These are phyloP conservation scores for Pachypeltis micranthus DNA, from an alignment of 1,140 invertebrate species.

Conservation along the genomic window DNA sequence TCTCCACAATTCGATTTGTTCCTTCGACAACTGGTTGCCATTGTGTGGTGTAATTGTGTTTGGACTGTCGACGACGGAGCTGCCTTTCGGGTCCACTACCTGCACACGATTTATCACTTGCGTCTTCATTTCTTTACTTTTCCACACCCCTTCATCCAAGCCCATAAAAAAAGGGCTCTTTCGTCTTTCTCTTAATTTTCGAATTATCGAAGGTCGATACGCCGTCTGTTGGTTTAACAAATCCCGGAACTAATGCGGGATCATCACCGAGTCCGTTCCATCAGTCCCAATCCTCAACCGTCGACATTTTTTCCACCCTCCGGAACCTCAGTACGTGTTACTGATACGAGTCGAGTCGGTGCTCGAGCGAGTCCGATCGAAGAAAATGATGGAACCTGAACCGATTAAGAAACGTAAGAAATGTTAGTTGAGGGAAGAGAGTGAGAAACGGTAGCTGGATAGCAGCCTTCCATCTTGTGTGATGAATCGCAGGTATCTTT, in stretches of 20 bases:
- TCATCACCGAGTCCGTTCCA: background rate
- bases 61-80: background rate
- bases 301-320: background rate
- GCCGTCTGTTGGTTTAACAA: conserved; percentile 3
- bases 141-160: background rate
- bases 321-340: background rate
- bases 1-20: background rate
- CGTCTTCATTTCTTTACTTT: background rate
- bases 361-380: conserved; percentile 3
- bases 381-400: background rate
- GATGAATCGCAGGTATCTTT: too few species aligned
- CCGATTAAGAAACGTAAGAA: background rate
- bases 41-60: conserved; percentile 6
- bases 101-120: conserved; percentile 1
- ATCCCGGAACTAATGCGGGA: background rate
- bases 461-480: too few species aligned
- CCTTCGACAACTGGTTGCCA: background rate
- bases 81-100: background rate
- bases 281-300: background rate
- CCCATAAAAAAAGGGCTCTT: too few species aligned
- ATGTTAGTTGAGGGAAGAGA: background rate
- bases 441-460: background rate
- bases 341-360: background rate
- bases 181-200: background rate
- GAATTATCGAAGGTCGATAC: background rate